A percentile compares a stretch with the other conserved stretches of the same genome.
phyloP scores from a whole-genome alignment of 2,797 vertebrate genomes.

The Artibeus jamaicensis region DNA sequence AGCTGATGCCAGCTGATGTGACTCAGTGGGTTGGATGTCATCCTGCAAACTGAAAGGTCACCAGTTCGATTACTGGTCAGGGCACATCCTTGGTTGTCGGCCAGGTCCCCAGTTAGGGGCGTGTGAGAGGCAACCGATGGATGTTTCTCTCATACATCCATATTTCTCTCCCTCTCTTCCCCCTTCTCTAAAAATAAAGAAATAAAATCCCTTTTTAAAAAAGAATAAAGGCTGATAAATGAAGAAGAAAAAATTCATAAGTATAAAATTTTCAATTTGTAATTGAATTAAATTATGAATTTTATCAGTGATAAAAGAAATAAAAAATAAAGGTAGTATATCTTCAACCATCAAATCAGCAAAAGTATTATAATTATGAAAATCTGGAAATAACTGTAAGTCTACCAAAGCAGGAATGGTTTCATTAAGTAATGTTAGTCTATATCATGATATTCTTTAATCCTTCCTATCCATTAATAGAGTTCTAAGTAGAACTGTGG shows the following conservation, averaged over 20 bases:
- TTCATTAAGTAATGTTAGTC: neutral
- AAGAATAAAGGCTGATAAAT: neutral
- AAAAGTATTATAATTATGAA: neutral
- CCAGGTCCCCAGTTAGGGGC: neutral
- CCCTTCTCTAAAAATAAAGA: neutral
- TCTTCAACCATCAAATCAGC: neutral
- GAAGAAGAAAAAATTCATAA: neutral
- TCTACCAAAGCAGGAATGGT: neutral
- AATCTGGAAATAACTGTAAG: neutral
- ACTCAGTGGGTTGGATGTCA: neutral
- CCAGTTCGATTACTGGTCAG: neutral
- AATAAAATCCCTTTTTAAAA: neutral
- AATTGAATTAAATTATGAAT: neutral
- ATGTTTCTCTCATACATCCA: neutral
- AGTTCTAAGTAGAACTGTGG: neutral
- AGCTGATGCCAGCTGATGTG: neutral
- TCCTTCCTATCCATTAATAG: neutral
- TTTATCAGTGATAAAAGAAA: neutral
- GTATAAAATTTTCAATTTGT: neutral
- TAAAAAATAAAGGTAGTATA: neutral
- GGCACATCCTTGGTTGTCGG: neutral
- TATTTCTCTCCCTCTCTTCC: neutral
- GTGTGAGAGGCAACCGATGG: neutral
- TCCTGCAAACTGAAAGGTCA: neutral
- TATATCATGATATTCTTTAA: neutral